phyloP scores from a whole-genome alignment of 92 coral and sea anemone genomes.

The Phymanthus crucifer region DNA sequence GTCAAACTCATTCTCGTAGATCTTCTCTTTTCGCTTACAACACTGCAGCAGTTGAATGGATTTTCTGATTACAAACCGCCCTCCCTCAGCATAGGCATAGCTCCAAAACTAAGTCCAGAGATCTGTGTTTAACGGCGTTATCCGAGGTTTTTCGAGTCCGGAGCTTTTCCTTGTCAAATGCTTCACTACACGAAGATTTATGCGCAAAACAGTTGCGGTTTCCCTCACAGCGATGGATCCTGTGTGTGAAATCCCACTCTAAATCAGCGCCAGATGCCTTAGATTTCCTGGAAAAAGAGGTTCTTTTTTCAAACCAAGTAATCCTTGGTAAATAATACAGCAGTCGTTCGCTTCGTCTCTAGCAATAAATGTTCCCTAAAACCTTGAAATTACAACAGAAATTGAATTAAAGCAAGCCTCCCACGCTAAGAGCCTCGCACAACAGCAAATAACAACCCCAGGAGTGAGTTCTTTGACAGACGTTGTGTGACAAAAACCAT shows the following conservation, averaged over 20 bases:
- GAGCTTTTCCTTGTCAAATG: not conserved
- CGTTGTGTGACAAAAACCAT: not conserved
- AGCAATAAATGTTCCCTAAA: not conserved
- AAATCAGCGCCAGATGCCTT: not conserved
- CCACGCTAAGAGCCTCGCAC: not conserved
- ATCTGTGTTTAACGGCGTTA: not conserved
- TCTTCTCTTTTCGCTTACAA: not conserved
- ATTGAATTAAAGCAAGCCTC: not conserved
- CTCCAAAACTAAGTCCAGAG: not conserved
- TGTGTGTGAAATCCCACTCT: not conserved
- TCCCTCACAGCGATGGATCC: not conserved
- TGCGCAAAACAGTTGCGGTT: not conserved
- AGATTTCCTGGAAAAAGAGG: not conserved
- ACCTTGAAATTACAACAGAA: constrained; percentile 1
- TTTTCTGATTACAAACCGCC: not conserved
- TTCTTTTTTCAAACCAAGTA: not conserved
- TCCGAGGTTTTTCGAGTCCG: not conserved
- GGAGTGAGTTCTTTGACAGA: not conserved
- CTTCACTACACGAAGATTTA: not conserved
- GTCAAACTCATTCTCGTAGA: constrained; percentile 17
- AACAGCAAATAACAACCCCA: not conserved
- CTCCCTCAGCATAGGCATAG: not conserved
- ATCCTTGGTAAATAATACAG: not conserved
- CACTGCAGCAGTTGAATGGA: not conserved
- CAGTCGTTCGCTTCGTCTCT: not conserved